phyloP scores from a whole-genome alignment of 2,888 invertebrate species.

The Mellilla xanthometata region DNA sequence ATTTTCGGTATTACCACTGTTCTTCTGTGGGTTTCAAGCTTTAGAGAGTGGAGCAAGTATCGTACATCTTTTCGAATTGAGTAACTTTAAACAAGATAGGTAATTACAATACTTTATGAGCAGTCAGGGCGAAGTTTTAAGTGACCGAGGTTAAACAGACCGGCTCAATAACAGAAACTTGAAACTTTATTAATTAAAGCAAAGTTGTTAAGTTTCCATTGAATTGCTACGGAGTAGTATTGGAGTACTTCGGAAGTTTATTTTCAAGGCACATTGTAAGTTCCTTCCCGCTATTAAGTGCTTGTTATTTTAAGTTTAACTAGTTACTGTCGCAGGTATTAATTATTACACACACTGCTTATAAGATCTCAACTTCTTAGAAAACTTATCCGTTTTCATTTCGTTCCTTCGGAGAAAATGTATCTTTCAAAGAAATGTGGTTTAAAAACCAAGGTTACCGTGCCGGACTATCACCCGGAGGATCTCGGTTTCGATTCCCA shows the following conservation, averaged over 20 bases:
- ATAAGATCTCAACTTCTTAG: no score
- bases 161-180: constrained; percentile 13
- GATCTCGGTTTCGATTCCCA: no score
- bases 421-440: no score
- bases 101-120: constrained; percentile 11
- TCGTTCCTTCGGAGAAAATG: no score
- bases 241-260: constrained; percentile 15
- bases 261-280: constrained; percentile 15
- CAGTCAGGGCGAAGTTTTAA: constrained; percentile 13
- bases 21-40: no score
- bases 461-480: no score
- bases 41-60: no score
- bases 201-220: constrained; percentile 17
- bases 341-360: no score
- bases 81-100: constrained; percentile 1
- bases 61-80: neutral
- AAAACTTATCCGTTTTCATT: no score
- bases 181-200: constrained; percentile 24
- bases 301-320: constrained; percentile 11
- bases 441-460: no score
- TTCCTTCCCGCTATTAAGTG: constrained; percentile 1
- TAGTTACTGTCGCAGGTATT: neutral
- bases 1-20: no score
- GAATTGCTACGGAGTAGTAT: constrained; percentile 17
- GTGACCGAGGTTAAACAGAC: constrained; percentile 15